Conservation (phyloP, 2,888 invertebrate genomes). For the Drosophila formosana region DNA sequence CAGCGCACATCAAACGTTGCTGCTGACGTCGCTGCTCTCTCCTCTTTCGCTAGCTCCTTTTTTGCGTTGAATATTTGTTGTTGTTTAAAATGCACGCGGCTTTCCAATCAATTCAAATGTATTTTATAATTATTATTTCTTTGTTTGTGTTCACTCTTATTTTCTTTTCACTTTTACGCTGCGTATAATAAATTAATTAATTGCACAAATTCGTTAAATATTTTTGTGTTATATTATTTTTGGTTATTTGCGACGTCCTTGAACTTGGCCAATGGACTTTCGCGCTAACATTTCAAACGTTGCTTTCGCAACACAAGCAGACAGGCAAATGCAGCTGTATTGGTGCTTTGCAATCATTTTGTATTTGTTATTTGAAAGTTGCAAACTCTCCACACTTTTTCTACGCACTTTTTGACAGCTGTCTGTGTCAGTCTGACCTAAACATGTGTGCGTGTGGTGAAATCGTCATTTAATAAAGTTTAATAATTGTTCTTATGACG, state of each 20-base stretch:
- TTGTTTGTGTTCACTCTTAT: slow-evolving; percentile 29
- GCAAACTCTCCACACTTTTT: slow-evolving; percentile 16
- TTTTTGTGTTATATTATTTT: not conserved
- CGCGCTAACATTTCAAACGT: slow-evolving; percentile 41
- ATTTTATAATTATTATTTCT: slow-evolving; percentile 1
- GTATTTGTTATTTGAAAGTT: slow-evolving; percentile 40
- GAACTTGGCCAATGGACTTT: slow-evolving; percentile 77
- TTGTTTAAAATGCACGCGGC: slow-evolving; percentile 39
- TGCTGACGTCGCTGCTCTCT: slow-evolving; percentile 30
- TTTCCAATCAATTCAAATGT: slow-evolving; percentile 12
- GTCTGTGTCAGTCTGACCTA: slow-evolving; percentile 5
- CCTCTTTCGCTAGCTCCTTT: slow-evolving; percentile 14
- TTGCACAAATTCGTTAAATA: not conserved
- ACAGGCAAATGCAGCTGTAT: not conserved
- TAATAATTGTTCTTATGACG: slow-evolving; percentile 44
- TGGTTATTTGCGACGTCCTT: slow-evolving; percentile 62
- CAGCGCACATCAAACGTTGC: slow-evolving; percentile 47
- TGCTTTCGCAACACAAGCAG: too few relatives aligned
- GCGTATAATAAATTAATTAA: slow-evolving; percentile 19
- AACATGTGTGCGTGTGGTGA: slow-evolving; percentile 53
- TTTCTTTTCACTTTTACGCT: slow-evolving; percentile 19
- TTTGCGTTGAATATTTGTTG: slow-evolving; percentile 18
- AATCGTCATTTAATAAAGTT: slow-evolving; percentile 53
- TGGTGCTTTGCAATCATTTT: slow-evolving; percentile 30
- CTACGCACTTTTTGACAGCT: slow-evolving; percentile 44